phyloP scores from a whole-genome alignment of 2,797 vertebrate species.

The Clarias laeviceps region DNA sequence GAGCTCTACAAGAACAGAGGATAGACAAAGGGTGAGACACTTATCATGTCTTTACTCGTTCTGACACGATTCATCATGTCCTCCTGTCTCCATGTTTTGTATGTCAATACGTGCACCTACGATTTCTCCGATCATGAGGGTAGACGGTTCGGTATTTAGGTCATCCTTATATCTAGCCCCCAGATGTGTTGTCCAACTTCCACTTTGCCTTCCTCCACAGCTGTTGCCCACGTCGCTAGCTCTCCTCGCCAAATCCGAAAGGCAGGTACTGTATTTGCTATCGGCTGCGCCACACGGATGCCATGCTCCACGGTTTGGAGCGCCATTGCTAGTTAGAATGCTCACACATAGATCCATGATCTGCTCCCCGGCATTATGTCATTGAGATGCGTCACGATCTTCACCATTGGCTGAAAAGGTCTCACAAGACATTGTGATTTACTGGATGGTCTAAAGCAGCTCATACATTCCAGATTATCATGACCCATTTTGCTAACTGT shows the following conservation, averaged over 20 bases:
- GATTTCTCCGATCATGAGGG: background rate
- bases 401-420: slow-evolving; percentile 14
- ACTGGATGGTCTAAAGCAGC: background rate
- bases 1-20: slow-evolving; percentile 82
- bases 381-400: background rate
- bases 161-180: background rate
- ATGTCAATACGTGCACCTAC: background rate
- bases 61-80: background rate
- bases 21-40: slow-evolving; percentile 82
- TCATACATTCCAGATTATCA: slow-evolving; percentile 7
- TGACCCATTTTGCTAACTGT: background rate
- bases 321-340: slow-evolving; percentile 19
- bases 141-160: background rate
- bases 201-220: slow-evolving; percentile 74
- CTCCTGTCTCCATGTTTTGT: slow-evolving; percentile 26
- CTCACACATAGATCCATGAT: slow-evolving; percentile 31
- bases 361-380: slow-evolving; percentile 16
- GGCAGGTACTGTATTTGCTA: slow-evolving; percentile 77
- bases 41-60: background rate
- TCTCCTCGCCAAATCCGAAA: slow-evolving; percentile 76
- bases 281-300: slow-evolving; percentile 45
- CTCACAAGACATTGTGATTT: background rate
- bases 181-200: slow-evolving; percentile 37
- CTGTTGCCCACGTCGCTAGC: slow-evolving; percentile 74
- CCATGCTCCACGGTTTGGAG: slow-evolving; percentile 26